These are phyloP conservation scores for Mormyrus proboscirostris DNA, from an alignment of 2,797 vertebrate species.

Conservation along the genomic window DNA sequence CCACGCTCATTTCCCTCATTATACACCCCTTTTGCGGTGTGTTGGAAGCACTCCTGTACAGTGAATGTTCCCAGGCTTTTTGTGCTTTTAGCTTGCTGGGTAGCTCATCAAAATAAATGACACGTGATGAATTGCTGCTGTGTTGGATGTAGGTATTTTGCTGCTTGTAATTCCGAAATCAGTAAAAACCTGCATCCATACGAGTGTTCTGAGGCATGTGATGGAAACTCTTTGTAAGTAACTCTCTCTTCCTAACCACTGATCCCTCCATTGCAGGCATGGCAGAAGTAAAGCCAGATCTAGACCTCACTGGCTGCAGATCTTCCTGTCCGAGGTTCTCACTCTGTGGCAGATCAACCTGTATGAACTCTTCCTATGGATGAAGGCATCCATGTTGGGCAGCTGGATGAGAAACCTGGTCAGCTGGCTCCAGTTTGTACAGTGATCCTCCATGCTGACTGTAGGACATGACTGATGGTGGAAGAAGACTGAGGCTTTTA, in stretches of 20 bases:
- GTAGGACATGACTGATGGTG: neutral
- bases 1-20: constrained; percentile 12
- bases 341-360: constrained; percentile 72
- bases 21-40: neutral
- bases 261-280: constrained; percentile 60
- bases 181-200: neutral
- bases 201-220: neutral
- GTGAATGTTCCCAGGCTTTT: constrained; percentile 31
- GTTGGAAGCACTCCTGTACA: constrained; percentile 10
- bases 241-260: constrained; percentile 33
- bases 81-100: constrained; percentile 25
- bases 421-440: constrained; percentile 44
- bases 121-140: neutral
- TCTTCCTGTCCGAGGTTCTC: constrained; percentile 67
- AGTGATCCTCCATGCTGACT: constrained; percentile 22
- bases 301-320: constrained; percentile 58
- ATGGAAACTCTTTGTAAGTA: neutral
- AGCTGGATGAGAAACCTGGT: constrained; percentile 62
- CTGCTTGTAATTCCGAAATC: constrained; percentile 1
- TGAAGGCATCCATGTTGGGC: constrained; percentile 59
- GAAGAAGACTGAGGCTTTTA: neutral
- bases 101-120: constrained; percentile 1
- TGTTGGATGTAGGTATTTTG: neutral
- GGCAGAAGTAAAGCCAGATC: constrained; percentile 69
- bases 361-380: constrained; percentile 72